Evolutionary conservation across 2,888 invertebrate genomes (phyloP), one percentile per base, ranked within the genome.

Genomic region (Oegoconia quadripuncta): DNA sequence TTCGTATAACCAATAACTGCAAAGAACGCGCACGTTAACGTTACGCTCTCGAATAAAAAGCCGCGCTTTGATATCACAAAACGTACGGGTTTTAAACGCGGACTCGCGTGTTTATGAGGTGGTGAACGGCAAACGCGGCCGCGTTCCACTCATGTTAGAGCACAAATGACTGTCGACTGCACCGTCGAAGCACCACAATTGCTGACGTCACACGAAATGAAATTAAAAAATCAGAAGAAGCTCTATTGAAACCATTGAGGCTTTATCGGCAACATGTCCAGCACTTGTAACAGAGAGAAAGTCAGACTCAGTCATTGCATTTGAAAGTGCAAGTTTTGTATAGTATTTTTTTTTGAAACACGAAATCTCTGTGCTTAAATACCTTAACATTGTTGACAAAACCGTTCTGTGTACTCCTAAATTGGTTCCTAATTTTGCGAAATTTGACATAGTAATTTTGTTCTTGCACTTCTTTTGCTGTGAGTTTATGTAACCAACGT

Each of bases 321-420:
- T 77, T 65, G 83, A 83, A 83, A 83, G 83, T 75, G 75, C 59
- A 77, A 81, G 82, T 74, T 13, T 63, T 60, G 59, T 55, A 60
- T 52, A 52, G 46, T 54, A 46, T 53, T 31, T 52, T 55, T n/a
- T n/a, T n/a, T n/a, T 42, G 46, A 47, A 54, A 49, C 42, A 49
- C 33, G 32, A 22, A 38, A 27, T 30, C 30, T n/a, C n/a, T n/a
- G n/a, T n/a, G 23, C 23, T 26, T 35, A 42, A 42, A 13, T 39
- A 13, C 7, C 25, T 38, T 28, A 22, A 14, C 6, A 26, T 12
- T 9, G 17, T 25, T 20, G 36, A 42, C 44, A 48, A 42, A 37
- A 40, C 15, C 34, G 31, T 34, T 34, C 40, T 29, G 20, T 41
- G 28, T 18, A 20, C 17, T 39, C 32, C 34, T 17, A 14, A 39